Conservation (phyloP, 92 coral and sea anemone genomes). For the Epizoanthus stellaris region DNA sequence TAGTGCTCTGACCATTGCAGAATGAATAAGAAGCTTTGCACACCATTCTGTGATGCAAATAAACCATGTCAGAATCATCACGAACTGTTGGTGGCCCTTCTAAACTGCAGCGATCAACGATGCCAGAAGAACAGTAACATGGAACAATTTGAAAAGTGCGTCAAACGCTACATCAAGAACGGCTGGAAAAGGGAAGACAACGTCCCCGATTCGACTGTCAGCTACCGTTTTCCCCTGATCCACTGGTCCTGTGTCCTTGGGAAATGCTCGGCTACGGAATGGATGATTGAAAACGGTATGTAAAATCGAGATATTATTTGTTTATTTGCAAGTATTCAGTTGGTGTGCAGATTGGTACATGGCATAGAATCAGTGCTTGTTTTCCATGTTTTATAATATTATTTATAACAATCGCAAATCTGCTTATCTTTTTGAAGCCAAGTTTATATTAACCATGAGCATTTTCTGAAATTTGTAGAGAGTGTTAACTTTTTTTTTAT, state of each 20-base stretch:
- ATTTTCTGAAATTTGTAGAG: neutral
- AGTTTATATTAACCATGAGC: neutral
- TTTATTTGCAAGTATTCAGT: conserved; percentile 10
- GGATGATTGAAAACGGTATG: conserved; percentile 85
- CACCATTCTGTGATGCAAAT: conserved; percentile 78
- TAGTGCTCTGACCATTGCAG: conserved; percentile 8
- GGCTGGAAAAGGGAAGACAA: conserved; percentile 84
- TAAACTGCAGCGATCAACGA: conserved; percentile 59
- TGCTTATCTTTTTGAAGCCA: too few relatives aligned
- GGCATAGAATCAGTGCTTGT: neutral
- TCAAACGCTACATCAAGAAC: conserved; percentile 49
- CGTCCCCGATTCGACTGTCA: conserved; percentile 69
- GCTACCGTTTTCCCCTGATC: conserved; percentile 80
- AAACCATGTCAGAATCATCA: conserved; percentile 79
- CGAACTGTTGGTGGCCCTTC: conserved; percentile 70
- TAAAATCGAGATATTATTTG: neutral
- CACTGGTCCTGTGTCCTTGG: conserved; percentile 96
- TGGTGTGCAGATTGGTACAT: too few relatives aligned
- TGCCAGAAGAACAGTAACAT: conserved; percentile 26
- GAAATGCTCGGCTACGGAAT: conserved; percentile 72
- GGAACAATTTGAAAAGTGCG: conserved; percentile 47
- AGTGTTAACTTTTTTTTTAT: too few relatives aligned
- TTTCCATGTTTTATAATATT: neutral
- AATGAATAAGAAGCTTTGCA: conserved; percentile 72
- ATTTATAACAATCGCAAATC: neutral